Evolutionary conservation across 2,888 invertebrate species (phyloP), one percentile per base, ranked within the genome.

Genomic region (Timema podura): DNA sequence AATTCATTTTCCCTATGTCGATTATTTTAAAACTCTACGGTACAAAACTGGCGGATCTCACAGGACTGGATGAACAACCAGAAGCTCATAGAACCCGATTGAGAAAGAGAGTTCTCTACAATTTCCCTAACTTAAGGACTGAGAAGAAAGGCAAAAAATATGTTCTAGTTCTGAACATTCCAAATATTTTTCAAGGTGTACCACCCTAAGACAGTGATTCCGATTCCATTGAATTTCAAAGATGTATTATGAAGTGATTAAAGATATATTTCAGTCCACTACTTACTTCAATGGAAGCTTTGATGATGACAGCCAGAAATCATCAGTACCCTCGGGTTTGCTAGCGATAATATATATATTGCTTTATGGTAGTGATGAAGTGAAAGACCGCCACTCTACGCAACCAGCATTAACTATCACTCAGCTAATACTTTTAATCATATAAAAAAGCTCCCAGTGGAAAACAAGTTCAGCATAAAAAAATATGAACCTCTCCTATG

Each of bases 141-240:
- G 54, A 54, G 54, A 54, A 54, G 11, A 54, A 54, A 54, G 54
- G 54, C 11, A 54, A 54, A 54, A 16, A 54, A 54, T 54, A 54
- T 16, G 11, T 54, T 54, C 11, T 54, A 10, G 6, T 54, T 16
- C 6, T 5, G 16, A 5, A 54, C 16, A 54, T 6, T 54, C n/a
- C 6, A 6, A 54, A 54, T 54, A 54, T 54, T 54, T 54, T 54
- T 10, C 54, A 6, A 54, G 16, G 54, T 54, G 11, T 54, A 54
- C 54, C 54, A 54, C 54, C 11, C 11, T 5, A 54, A 54, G 54
- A 54, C 54, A 54, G 54, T 54, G 54, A 54, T 54, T 13, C 54
- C 54, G 54, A 54, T 54, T 13, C 6, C 10, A 54, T 54, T 15
- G 54, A 13, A 54, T 54, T 16, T 54, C 6, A 54, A 54, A 54